A percentile compares a stretch with the other conserved stretches of the same genome.
Conservation (phyloP, 2,888 invertebrate species). For the Molorchus minor region DNA sequence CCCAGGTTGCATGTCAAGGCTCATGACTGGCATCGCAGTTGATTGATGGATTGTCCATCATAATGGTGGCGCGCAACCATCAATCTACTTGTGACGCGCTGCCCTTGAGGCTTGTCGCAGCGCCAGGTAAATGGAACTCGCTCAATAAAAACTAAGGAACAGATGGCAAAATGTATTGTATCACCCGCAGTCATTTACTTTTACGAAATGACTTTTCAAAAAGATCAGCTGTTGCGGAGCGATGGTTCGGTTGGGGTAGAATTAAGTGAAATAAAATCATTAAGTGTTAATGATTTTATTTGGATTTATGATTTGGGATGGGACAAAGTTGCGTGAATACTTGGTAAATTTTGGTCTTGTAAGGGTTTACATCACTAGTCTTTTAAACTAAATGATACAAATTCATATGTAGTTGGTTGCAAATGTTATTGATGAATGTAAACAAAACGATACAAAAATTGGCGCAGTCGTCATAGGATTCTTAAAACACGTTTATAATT, state of each 20-base stretch:
- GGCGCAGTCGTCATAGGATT: too few species aligned
- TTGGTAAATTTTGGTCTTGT: too few species aligned
- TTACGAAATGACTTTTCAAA: slow-evolving; percentile 31
- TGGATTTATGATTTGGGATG: background rate
- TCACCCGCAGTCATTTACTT: slow-evolving; percentile 42
- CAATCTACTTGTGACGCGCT: slow-evolving; percentile 57
- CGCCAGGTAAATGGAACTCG: slow-evolving; percentile 51
- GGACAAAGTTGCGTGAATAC: too few species aligned
- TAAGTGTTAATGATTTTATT: slow-evolving; percentile 16
- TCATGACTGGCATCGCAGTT: slow-evolving; percentile 59
- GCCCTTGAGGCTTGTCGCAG: slow-evolving; percentile 52
- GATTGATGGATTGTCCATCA: slow-evolving; percentile 65
- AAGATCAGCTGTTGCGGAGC: slow-evolving; percentile 33
- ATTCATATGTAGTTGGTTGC: too few species aligned
- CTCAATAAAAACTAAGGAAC: slow-evolving; percentile 25
- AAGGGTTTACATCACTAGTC: too few species aligned
- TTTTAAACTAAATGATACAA: too few species aligned
- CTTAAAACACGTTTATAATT: too few species aligned
- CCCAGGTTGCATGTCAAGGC: slow-evolving; percentile 41
- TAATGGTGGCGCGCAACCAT: slow-evolving; percentile 61
- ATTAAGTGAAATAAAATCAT: background rate
- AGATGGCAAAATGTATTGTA: slow-evolving; percentile 40
- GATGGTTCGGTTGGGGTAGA: slow-evolving; percentile 35
- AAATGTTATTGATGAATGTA: too few species aligned
- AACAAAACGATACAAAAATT: too few species aligned